A percentile compares a stretch with the other conserved stretches of the same genome.
Conservation (phyloP, 1,140 invertebrate genomes). For the Pantala flavescens region DNA sequence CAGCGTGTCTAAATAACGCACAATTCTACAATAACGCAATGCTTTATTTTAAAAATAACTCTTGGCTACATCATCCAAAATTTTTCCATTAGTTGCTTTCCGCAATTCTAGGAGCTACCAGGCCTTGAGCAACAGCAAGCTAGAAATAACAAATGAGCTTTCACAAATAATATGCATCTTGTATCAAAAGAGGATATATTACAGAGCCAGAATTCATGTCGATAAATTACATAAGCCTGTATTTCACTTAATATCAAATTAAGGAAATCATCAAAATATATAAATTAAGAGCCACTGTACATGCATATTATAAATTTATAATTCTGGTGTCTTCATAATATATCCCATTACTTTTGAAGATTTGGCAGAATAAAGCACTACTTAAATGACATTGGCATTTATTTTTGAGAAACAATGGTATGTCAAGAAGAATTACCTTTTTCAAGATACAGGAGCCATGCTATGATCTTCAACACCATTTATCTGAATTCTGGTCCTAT, state of each 20-base stretch:
- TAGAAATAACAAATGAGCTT: slow-evolving; percentile 12
- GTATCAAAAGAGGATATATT: neutral
- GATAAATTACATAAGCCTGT: neutral
- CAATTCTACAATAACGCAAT: slow-evolving; percentile 12
- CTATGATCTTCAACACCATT: slow-evolving; percentile 13
- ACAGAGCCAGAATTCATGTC: neutral
- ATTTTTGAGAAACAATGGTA: slow-evolving; percentile 14
- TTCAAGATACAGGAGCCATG: slow-evolving; percentile 14
- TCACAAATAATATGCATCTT: neutral
- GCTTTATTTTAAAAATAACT: slow-evolving; percentile 14
- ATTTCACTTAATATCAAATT: neutral
- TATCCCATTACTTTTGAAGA: slow-evolving; percentile 2
- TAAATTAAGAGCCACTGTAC: neutral
- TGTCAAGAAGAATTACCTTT: slow-evolving; percentile 16
- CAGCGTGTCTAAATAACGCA: slow-evolving; percentile 13
- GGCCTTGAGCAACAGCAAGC: slow-evolving; percentile 14
- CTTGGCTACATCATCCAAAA: slow-evolving; percentile 15
- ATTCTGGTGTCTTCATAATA: neutral
- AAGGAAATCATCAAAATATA: neutral
- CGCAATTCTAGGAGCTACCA: slow-evolving; percentile 13
- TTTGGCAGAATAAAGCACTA: slow-evolving; percentile 9
- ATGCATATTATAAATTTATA: neutral
- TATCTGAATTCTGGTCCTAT: slow-evolving; percentile 13
- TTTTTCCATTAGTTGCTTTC: slow-evolving; percentile 12
- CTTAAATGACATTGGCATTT: neutral